Conservation (phyloP, 1,140 invertebrate genomes). For the Sycophaga agraensis region DNA sequence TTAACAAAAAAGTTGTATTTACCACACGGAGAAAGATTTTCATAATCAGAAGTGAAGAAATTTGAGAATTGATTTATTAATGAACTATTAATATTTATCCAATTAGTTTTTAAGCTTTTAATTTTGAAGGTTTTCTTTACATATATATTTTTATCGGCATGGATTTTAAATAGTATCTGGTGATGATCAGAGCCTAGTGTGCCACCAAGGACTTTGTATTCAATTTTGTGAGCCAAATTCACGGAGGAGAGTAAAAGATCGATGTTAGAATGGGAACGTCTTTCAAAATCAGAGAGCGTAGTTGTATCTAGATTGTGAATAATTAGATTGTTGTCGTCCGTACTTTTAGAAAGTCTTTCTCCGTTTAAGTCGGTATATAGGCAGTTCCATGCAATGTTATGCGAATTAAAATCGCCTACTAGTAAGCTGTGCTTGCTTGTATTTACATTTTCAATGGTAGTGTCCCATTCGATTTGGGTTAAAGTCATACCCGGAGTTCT, state of each 20-base stretch:
- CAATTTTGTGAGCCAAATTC: slow-evolving; percentile 31
- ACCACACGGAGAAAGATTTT: too few relatives aligned
- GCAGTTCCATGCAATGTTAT: not conserved
- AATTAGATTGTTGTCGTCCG: not conserved
- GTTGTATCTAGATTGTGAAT: not conserved
- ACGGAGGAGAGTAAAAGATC: slow-evolving; percentile 29
- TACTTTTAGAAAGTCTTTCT: not conserved
- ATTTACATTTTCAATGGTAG: not conserved
- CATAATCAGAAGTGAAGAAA: too few relatives aligned
- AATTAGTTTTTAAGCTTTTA: not conserved
- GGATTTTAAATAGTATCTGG: slow-evolving; percentile 35
- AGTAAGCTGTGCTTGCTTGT: not conserved
- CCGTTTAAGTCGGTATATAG: not conserved
- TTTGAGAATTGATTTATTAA: too few relatives aligned
- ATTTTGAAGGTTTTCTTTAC: slow-evolving; percentile 6
- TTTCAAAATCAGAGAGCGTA: not conserved
- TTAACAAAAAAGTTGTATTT: too few relatives aligned
- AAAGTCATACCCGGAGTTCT: not conserved
- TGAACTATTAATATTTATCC: not conserved
- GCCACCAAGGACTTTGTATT: slow-evolving; percentile 35
- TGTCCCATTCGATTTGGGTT: not conserved
- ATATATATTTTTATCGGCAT: slow-evolving; percentile 29
- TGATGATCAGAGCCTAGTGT: slow-evolving; percentile 41
- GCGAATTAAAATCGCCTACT: slow-evolving; percentile 7
- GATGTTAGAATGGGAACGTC: not conserved